Base-by-base conservation (phyloP, 2,113 vertebrate species). In the Ranitomeya variabilis region DNA sequence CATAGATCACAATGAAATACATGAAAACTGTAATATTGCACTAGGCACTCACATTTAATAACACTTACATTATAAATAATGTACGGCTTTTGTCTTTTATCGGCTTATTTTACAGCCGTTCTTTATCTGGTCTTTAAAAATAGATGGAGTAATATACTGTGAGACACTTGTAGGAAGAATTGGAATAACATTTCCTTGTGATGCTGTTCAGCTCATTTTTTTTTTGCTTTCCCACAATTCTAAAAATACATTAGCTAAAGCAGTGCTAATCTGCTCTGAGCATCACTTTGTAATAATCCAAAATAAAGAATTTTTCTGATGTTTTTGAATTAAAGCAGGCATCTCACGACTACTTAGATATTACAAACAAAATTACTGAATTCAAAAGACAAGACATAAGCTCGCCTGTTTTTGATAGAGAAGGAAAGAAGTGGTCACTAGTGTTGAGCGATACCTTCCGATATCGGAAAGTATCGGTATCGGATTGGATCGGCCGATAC, bases 151-250 rank as follows among this genome's bases (percentile, higher is more conserved):
- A 18, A 64, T 64, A n/a, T 54, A n/a, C 59, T 64, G 59, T 64
- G 59, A 62, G 26, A 62, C 31, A 18, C 16, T 37, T 82, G 26
- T 64, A 45, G 6, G 4, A 82, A 62, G 59, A 37, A 26, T 55
- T 81, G 55, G 26, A 31, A 31, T 10, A 19, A 62, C 26, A 62
- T 64, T 18, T 82, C 16, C 8, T 16, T 82, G 23, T 10, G 37
- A 45, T 45, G 59, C 64, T 64, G 57, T 82, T 62, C 19, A 52
- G 18, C 21, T 52, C 9, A 52, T 67, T 23, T 69, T 51, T 45
- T 51, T 45, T 67, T 18, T 12, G 11, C 62, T 83, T 83, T 83
- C 81, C 81, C 81, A 83, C 81, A 83, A 67, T 6, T 45, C 62
- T 83, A 83, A 67, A 83, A 83, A 83, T 83, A 83, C 19, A 59